Evolutionary conservation across 1,140 invertebrate species (phyloP).

Genomic region (Macrobrachium rosenbergii): DNA sequence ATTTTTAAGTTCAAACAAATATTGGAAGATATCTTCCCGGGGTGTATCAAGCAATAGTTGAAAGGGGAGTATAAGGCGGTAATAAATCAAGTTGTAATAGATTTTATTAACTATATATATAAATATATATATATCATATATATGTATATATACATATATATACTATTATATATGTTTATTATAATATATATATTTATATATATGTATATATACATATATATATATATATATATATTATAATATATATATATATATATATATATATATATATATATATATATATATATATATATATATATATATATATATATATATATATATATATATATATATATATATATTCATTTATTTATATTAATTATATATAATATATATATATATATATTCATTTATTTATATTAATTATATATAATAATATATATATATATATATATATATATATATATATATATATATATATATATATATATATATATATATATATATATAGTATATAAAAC

Average conservation of each 20-base stretch:
- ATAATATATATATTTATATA: not conserved
- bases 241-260: slow-evolving; percentile 4
- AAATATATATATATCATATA: not conserved
- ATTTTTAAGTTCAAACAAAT: not conserved
- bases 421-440: not conserved
- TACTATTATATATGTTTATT: not conserved
- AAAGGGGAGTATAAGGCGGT: too few species aligned
- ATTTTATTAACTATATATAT: not conserved
- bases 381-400: not conserved
- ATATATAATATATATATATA: not conserved
- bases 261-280: slow-evolving; percentile 10
- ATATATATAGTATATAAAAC: not conserved
- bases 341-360: too few species aligned
- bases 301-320: not conserved
- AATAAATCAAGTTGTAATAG: too few species aligned
- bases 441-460: not conserved
- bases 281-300: not conserved
- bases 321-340: not conserved
- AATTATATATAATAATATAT: not conserved
- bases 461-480: not conserved
- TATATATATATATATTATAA: not conserved
- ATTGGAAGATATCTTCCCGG: not conserved
- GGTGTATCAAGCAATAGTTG: too few species aligned
- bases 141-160: not conserved
- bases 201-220: not conserved